A percentile compares a stretch with the other conserved stretches of the same genome.
These are phyloP conservation scores for Perdita meconis DNA, from an alignment of 2,888 invertebrate genomes.

Conservation along the genomic window DNA sequence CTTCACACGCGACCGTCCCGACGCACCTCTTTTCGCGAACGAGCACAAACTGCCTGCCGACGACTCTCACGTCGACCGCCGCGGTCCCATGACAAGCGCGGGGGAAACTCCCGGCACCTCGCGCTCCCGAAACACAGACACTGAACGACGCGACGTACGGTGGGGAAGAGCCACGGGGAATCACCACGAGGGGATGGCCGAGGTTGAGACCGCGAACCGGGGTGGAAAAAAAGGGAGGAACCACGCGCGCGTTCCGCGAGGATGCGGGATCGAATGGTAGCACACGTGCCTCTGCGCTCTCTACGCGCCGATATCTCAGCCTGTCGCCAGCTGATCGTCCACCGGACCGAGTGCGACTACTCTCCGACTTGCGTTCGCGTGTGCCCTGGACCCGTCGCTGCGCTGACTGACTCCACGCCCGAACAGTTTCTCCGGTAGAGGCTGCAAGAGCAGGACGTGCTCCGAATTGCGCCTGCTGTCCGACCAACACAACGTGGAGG, in stretches of 20 bases:
- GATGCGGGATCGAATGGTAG: constrained; percentile 38
- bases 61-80: background rate
- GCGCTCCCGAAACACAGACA: background rate
- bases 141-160: background rate
- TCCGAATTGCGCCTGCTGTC: constrained; percentile 65
- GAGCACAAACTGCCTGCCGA: background rate
- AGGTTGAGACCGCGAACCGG: background rate
- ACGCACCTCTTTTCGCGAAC: background rate
- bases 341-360: constrained; percentile 75
- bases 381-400: too few relatives aligned
- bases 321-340: constrained; percentile 66
- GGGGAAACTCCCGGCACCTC: background rate
- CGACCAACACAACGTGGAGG: constrained; percentile 10
- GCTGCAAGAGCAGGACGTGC: constrained; percentile 54
- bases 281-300: constrained; percentile 56
- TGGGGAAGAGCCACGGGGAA: background rate
- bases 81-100: too few relatives aligned
- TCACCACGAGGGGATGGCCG: background rate
- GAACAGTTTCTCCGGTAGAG: constrained; percentile 77
- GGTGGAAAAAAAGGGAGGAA: background rate
- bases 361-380: constrained; percentile 60
- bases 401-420: constrained; percentile 65
- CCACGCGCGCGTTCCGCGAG: background rate
- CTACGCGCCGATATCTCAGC: constrained; percentile 49
- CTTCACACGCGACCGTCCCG: constrained; percentile 6